phyloP scores from a whole-genome alignment of 2,113 vertebrate genomes.

The Leuciscus idus region DNA sequence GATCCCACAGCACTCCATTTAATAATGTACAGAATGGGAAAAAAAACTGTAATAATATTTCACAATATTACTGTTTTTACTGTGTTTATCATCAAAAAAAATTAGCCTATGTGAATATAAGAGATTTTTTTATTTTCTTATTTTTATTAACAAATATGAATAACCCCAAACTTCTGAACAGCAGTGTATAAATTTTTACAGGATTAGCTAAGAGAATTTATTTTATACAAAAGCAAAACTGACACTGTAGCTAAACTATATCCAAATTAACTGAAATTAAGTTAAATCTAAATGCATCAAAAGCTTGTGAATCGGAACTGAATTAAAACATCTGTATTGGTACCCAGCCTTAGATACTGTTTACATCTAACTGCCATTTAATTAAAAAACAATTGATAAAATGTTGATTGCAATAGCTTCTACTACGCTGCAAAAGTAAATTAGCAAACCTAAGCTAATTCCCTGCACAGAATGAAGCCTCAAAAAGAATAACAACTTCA shows the following conservation, averaged over 20 bases:
- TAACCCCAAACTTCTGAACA: neutral
- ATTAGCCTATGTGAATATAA: neutral
- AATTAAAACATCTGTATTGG: neutral
- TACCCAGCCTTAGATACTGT: neutral
- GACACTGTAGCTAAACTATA: neutral
- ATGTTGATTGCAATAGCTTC: neutral
- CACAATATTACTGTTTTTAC: neutral
- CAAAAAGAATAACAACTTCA: conserved; percentile 7
- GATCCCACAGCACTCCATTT: neutral
- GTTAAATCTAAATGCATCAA: neutral
- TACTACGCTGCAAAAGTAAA: neutral
- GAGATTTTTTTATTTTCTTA: no score
- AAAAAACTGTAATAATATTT: neutral
- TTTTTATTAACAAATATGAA: neutral
- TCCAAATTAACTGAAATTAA: neutral
- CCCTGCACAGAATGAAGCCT: neutral
- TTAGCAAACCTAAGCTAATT: neutral
- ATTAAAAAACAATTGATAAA: neutral
- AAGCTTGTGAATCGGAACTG: neutral
- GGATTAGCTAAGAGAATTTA: neutral
- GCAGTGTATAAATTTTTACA: neutral
- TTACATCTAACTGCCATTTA: neutral
- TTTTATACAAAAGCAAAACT: no score
- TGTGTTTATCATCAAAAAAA: neutral
- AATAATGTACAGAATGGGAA: neutral